Percentiles rank a stretch among this genome's conserved stretches.
Evolutionary conservation across 23 tunicate genomes (phyloP).

Genomic region (Halocynthia aurantium): DNA sequence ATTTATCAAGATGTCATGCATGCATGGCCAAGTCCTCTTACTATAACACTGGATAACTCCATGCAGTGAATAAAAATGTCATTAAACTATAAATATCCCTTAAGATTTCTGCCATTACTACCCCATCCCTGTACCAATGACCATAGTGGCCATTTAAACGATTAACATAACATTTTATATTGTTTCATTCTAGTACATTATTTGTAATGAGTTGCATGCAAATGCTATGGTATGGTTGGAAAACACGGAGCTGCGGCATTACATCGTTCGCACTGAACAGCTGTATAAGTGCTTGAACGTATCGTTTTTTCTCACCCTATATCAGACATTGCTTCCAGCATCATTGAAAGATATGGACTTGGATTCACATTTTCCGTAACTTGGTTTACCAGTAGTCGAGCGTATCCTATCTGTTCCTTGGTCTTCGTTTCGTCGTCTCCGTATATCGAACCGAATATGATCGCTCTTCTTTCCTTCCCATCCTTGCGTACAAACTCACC

Average conservation of each 20-base stretch:
- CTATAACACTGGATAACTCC: too few species aligned
- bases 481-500: slow-evolving; percentile 4
- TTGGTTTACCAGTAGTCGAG: background rate
- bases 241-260: background rate
- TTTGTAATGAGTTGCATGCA: too few species aligned
- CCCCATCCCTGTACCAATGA: background rate
- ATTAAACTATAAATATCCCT: too few species aligned
- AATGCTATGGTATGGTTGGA: too few species aligned
- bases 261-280: background rate
- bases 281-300: background rate
- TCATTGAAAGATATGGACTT: slow-evolving; percentile 13
- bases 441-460: background rate
- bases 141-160: background rate
- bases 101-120: background rate
- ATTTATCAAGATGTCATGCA: too few species aligned
- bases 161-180: too few species aligned
- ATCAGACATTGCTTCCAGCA: slow-evolving; percentile 11
- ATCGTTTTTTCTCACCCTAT: slow-evolving; percentile 7
- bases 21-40: too few species aligned
- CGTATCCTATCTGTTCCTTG: slow-evolving; percentile 8
- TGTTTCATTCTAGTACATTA: too few species aligned
- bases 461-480: slow-evolving; percentile 1
- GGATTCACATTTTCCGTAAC: slow-evolving; percentile 1
- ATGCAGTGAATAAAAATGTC: too few species aligned
- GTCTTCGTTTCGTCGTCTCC: slow-evolving; percentile 6